phyloP scores from a whole-genome alignment of 2,797 vertebrate genomes.

The Sciurus carolinensis region DNA sequence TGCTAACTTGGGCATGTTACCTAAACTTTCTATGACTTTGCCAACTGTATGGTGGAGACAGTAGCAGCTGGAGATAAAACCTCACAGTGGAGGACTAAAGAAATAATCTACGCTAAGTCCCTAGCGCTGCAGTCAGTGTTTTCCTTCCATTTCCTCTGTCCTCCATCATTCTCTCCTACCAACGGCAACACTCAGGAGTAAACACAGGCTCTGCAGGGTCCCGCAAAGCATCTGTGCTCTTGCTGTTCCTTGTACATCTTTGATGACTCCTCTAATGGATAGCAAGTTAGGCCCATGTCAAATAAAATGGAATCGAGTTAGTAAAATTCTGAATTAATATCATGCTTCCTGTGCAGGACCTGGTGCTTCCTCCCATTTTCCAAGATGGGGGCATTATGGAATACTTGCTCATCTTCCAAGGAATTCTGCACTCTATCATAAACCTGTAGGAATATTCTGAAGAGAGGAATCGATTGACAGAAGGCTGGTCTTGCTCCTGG shows the following conservation, averaged over 20 bases:
- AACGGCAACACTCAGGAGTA: too few relatives aligned
- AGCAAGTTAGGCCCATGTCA: background rate
- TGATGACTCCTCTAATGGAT: background rate
- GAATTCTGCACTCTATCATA: background rate
- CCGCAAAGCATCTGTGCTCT: background rate
- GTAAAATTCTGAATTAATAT: conserved; percentile 14
- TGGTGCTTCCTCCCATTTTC: background rate
- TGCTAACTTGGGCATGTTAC: background rate
- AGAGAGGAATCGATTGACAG: background rate
- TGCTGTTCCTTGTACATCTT: background rate
- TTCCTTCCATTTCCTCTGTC: background rate
- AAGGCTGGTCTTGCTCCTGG: background rate
- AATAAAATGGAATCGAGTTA: background rate
- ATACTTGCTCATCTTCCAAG: background rate
- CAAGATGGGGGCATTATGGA: background rate
- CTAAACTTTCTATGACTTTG: background rate
- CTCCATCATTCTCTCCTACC: background rate
- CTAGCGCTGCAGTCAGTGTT: background rate
- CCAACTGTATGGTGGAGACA: background rate
- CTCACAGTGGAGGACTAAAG: background rate
- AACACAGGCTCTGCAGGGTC: background rate
- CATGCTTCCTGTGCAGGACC: background rate
- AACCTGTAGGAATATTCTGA: background rate
- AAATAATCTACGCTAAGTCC: background rate
- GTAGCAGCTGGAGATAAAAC: background rate